These are phyloP conservation scores for Colletes collaris DNA, from an alignment of 2,888 invertebrate genomes.

Conservation along the genomic window DNA sequence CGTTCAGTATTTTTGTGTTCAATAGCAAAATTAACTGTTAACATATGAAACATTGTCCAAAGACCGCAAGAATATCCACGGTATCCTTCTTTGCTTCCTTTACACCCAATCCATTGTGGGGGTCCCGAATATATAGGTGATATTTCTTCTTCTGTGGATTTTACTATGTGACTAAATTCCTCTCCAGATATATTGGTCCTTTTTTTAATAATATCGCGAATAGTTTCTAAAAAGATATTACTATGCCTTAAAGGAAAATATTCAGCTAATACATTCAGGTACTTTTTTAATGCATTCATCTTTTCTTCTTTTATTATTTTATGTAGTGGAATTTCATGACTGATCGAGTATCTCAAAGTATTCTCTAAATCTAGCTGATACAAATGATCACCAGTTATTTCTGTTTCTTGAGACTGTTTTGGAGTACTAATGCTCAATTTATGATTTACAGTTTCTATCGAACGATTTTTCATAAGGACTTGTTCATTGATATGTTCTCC, in stretches of 20 bases:
- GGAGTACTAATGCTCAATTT: not conserved
- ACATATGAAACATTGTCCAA: slow-evolving; percentile 96
- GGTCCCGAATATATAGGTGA: slow-evolving; percentile 85
- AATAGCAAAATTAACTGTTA: slow-evolving; percentile 88
- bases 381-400: slow-evolving; percentile 85
- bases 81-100: slow-evolving; percentile 89
- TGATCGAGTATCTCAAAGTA: slow-evolving; percentile 91
- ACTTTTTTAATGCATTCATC: slow-evolving; percentile 89
- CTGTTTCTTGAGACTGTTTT: slow-evolving; percentile 59
- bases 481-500: slow-evolving; percentile 60
- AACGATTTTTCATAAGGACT: slow-evolving; percentile 9
- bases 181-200: slow-evolving; percentile 85
- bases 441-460: slow-evolving; percentile 8
- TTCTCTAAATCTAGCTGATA: slow-evolving; percentile 95
- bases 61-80: slow-evolving; percentile 97
- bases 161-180: slow-evolving; percentile 85
- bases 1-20: slow-evolving; percentile 64
- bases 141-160: slow-evolving; percentile 84
- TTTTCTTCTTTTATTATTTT: slow-evolving; percentile 89
- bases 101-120: slow-evolving; percentile 90
- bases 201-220: slow-evolving; percentile 85
- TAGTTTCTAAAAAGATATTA: slow-evolving; percentile 80
- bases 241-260: slow-evolving; percentile 92
- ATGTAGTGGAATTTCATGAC: slow-evolving; percentile 91
- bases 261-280: slow-evolving; percentile 88